phyloP scores from a whole-genome alignment of 2,113 vertebrate species.

The Cricetomys ansorgei region DNA sequence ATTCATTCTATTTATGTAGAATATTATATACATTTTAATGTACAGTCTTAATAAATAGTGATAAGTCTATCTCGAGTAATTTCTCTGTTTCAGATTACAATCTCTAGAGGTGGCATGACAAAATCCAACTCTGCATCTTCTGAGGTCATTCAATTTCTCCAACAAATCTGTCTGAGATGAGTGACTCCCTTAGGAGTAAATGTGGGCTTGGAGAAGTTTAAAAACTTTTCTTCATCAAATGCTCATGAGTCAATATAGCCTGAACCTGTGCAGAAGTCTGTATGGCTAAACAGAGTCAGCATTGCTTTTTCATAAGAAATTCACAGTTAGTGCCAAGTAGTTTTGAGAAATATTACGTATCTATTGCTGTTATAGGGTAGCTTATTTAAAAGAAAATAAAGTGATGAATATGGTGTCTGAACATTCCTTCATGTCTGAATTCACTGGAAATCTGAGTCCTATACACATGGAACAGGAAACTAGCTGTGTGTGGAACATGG shows the following conservation, averaged over 20 bases:
- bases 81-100: conserved; percentile 50
- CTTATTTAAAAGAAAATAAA: background rate
- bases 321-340: background rate
- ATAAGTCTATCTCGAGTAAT: conserved; percentile 13
- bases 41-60: background rate
- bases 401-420: accelerated
- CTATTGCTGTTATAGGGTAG: background rate
- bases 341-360: background rate
- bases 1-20: background rate
- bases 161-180: background rate
- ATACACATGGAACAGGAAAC: background rate
- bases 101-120: background rate
- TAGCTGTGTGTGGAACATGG: background rate
- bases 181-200: background rate
- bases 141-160: background rate
- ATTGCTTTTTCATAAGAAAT: background rate
- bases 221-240: background rate
- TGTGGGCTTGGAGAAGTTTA: background rate
- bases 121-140: background rate
- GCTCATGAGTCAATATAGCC: background rate
- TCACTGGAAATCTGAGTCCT: background rate
- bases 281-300: conserved; percentile 34
- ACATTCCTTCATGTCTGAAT: background rate
- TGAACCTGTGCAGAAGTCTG: background rate
- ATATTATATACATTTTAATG: background rate